These are phyloP conservation scores for Columba janthina DNA, from an alignment of 2,113 vertebrate genomes.

Conservation along the genomic window DNA sequence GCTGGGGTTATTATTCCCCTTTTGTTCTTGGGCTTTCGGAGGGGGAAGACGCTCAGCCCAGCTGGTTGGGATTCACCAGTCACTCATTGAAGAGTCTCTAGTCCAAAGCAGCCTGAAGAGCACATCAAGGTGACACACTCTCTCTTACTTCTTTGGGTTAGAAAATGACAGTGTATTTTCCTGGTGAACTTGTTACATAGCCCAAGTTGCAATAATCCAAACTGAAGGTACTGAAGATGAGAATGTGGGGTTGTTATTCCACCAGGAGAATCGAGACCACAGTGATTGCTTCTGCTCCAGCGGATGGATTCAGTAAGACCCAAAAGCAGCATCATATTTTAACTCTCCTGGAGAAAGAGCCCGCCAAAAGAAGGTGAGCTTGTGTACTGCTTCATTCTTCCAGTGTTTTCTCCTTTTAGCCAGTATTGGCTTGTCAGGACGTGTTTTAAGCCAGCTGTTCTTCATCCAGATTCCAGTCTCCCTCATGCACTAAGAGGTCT, in stretches of 20 bases:
- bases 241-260: not conserved
- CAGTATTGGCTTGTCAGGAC: not conserved
- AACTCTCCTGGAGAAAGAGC: not conserved
- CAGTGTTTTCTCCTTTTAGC: slow-evolving; percentile 18
- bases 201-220: not conserved
- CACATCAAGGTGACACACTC: not conserved
- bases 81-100: not conserved
- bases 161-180: not conserved
- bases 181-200: not conserved
- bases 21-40: not conserved
- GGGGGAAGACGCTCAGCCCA: not conserved
- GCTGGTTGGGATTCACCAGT: not conserved
- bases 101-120: not conserved
- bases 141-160: not conserved
- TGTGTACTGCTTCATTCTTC: not conserved
- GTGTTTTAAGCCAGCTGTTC: slow-evolving; percentile 49
- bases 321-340: not conserved
- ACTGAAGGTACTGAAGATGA: not conserved
- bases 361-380: not conserved
- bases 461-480: slow-evolving; percentile 48
- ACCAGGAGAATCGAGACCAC: not conserved
- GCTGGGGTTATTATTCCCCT: not conserved
- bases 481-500: slow-evolving; percentile 39
- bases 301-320: not conserved
- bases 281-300: not conserved